Evolutionary conservation across 2,113 vertebrate genomes (phyloP).

Genomic region (Anarrhichthys ocellatus): DNA sequence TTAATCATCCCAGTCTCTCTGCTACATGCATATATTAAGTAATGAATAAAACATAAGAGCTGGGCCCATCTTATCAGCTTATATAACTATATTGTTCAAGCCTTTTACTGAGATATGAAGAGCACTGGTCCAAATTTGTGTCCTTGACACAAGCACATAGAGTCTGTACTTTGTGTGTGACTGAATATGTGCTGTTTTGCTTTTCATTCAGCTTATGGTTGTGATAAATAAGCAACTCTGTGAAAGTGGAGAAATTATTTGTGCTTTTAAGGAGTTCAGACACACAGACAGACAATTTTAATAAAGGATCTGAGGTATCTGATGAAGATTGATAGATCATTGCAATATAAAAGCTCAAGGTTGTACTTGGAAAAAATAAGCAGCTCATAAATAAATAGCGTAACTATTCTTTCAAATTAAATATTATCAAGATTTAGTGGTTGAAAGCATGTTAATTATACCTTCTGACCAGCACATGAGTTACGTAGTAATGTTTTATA

Average conservation of each 20-base stretch:
- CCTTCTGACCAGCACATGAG: constrained; percentile 2
- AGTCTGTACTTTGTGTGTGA: constrained; percentile 30
- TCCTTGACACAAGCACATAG: constrained; percentile 42
- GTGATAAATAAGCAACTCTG: constrained; percentile 49
- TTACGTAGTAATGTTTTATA: constrained; percentile 18
- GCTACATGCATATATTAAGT: not conserved
- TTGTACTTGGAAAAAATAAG: not conserved
- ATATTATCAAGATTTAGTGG: not conserved
- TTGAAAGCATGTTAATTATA: constrained; percentile 7
- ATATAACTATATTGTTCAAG: constrained; percentile 25
- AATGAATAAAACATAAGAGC: constrained; percentile 31
- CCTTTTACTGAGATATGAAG: constrained; percentile 42
- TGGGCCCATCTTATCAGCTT: constrained; percentile 24
- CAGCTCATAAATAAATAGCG: not conserved
- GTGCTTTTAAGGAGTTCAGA: constrained; percentile 21
- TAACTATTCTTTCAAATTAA: not conserved
- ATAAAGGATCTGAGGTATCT: constrained; percentile 1
- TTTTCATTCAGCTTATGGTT: constrained; percentile 30
- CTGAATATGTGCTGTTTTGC: constrained; percentile 23
- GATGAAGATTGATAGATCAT: not conserved
- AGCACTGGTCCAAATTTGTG: constrained; percentile 47
- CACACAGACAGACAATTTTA: not conserved
- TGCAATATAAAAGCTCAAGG: constrained; percentile 1
- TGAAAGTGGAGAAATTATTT: constrained; percentile 25
- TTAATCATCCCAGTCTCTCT: constrained; percentile 25